Base-by-base conservation (phyloP, 1,140 invertebrate species). In the Bombus turneri region DNA sequence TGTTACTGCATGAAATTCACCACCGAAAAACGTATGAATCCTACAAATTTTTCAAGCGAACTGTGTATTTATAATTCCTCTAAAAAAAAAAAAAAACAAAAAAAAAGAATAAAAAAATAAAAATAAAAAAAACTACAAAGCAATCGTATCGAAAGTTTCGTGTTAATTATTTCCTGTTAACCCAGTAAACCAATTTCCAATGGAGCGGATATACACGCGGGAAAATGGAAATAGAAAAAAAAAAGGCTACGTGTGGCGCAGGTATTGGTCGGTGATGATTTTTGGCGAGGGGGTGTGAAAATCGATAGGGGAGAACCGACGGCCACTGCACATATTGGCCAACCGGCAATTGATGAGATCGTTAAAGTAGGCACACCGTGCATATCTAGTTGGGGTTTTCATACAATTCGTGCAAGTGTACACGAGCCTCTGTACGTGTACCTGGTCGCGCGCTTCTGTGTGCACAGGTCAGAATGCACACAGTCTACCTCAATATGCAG, bases 401-500 rank as follows among this genome's bases (percentile, higher is more conserved):
- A 47, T 86, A 86, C 80, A 86, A 86, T 86, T 82, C 85, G 72
- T 37, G 85, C 43, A 18, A 71, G 73, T 83, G 85, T 83, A 83
- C 80, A 74, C 79, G 69, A 31, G 37, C 25, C n/a, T 18, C 28
- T 22, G 82, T 59, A 71, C 68, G 57, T 62, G 69, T 41, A 62
- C 62, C n/a, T 69, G 71, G 41, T 76, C 69, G 74, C 75, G 68
- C 68, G 53, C 53, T 47, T 31, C 53, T 80, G 85, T 86, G 80
- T 86, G 78, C 71, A 82, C 66, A 76, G 81, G 81, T 86, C 85
- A 86, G 85, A 86, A 86, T 86, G 85, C 85, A 86, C 81, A 86
- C 81, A 83, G 85, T 59, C 81, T 57, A 81, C 85, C 86, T 87
- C 88, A 87, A 90, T 90, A 87, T 87, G 86, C 79, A 87, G 88